phyloP scores from a whole-genome alignment of 1,140 invertebrate species.

The Wasmannia auropunctata region DNA sequence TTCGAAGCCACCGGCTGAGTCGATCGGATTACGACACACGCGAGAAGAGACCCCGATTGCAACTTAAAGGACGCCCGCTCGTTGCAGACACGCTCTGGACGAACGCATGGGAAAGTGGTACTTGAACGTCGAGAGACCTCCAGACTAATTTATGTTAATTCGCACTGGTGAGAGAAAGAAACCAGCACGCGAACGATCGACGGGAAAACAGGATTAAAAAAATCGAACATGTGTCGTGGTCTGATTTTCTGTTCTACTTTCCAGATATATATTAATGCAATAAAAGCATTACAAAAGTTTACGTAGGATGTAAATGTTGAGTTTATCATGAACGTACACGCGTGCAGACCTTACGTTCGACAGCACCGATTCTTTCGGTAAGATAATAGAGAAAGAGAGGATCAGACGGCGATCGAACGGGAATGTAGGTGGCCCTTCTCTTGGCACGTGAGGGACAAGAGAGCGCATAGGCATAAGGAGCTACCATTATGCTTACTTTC shows the following conservation, averaged over 20 bases:
- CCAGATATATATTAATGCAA: not conserved
- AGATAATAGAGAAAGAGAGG: not conserved
- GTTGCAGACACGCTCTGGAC: not conserved
- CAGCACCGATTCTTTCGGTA: not conserved
- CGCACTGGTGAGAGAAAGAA: slow-evolving; percentile 20
- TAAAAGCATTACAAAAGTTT: not conserved
- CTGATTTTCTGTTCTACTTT: slow-evolving; percentile 1
- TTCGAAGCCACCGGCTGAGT: not conserved
- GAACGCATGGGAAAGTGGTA: slow-evolving; percentile 60
- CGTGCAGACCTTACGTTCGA: not conserved
- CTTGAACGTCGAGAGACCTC: slow-evolving; percentile 48
- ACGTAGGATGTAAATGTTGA: not conserved
- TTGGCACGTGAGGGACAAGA: not conserved
- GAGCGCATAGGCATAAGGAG: not conserved
- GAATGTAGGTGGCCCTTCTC: slow-evolving; percentile 41
- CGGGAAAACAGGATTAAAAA: not conserved
- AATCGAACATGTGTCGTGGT: not conserved
- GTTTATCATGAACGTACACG: not conserved
- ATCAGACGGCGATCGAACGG: not conserved
- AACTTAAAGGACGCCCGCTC: slow-evolving; percentile 6
- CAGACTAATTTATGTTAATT: slow-evolving; percentile 70
- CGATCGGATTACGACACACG: slow-evolving; percentile 1
- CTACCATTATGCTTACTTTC: slow-evolving; percentile 62
- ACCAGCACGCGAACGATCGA: not conserved
- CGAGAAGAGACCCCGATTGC: not conserved